phyloP scores from a whole-genome alignment of 2,888 invertebrate species.

The Altica lythri region DNA sequence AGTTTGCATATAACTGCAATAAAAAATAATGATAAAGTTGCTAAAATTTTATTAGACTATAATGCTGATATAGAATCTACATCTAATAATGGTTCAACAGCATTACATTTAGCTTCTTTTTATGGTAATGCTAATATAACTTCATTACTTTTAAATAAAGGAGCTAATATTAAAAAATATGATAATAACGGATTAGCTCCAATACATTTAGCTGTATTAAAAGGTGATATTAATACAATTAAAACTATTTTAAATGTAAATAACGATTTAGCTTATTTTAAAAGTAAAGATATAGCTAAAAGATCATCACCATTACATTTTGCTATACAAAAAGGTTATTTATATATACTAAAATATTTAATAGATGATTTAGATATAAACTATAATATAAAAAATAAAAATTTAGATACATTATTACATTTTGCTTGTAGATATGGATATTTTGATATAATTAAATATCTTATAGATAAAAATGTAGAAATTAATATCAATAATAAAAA shows the following conservation, averaged over 20 bases:
- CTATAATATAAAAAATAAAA: background rate
- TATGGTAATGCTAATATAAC: background rate
- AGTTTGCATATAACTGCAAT: background rate
- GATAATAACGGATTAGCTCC: background rate
- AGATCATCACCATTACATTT: background rate
- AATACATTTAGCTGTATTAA: background rate
- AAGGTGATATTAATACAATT: background rate
- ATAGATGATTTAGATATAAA: background rate
- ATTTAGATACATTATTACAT: background rate
- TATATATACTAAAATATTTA: slow-evolving; percentile 1
- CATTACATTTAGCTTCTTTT: background rate
- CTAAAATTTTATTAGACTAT: background rate
- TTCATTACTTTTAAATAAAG: background rate
- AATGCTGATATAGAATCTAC: background rate
- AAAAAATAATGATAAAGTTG: background rate
- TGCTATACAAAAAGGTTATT: slow-evolving; percentile 1
- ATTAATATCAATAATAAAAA: background rate
- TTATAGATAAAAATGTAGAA: background rate
- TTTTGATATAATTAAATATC: slow-evolving; percentile 3
- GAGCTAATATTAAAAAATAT: background rate
- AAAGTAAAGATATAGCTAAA: background rate
- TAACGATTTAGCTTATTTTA: background rate
- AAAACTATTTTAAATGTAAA: no score
- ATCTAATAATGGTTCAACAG: background rate
- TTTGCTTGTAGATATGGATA: background rate